Evolutionary conservation across 2,113 vertebrate species (phyloP), one percentile per base, ranked within the genome.

Genomic region (Tachycineta bicolor): DNA sequence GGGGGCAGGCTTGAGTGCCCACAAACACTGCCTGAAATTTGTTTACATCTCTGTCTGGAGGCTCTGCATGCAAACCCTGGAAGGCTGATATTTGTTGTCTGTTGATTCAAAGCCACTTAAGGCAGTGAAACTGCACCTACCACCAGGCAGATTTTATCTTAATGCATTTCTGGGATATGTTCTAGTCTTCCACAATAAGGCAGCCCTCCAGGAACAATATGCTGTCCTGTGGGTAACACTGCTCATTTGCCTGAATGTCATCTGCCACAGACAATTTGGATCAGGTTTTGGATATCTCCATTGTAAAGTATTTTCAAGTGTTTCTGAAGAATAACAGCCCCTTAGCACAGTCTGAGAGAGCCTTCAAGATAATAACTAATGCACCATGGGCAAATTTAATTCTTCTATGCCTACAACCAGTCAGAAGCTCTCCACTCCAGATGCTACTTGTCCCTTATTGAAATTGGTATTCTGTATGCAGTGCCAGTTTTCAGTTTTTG

Each of bases 251-350:
- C 83, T 89, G 68, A 95, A 96, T 56, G 78, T 65, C 85, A 74
- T 80, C 94, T 96, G 97, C 67, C 95, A 94, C 52, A 80, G 55
- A 53, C 43, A 64, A 84, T 97, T 97, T 90, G 76, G 71, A 91
- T 97, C 92, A 93, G 52, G n/a, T 33, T 73, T 60, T 65, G 68
- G 33, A 15, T 69, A 50, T 44, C n/a, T 56, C 80, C 74, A 65
- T 20, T 84, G 47, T 80, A n/a, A 69, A 88, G 29, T 41, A 68
- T 25, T 91, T 71, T 44, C 22, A 4, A 69, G 55, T 19, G 21
- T 77, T 92, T 87, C 85, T 79, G 25, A 84, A 94, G 41, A 70
- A 43, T 60, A 93, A 80, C 33, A 90, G 67, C 75, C 29, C 34
- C 74, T 86, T 4, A 74, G 34, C 0, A 3, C 10, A 41, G 19